Base-by-base conservation (phyloP, 2,888 invertebrate genomes). In the Polietes domitor region DNA sequence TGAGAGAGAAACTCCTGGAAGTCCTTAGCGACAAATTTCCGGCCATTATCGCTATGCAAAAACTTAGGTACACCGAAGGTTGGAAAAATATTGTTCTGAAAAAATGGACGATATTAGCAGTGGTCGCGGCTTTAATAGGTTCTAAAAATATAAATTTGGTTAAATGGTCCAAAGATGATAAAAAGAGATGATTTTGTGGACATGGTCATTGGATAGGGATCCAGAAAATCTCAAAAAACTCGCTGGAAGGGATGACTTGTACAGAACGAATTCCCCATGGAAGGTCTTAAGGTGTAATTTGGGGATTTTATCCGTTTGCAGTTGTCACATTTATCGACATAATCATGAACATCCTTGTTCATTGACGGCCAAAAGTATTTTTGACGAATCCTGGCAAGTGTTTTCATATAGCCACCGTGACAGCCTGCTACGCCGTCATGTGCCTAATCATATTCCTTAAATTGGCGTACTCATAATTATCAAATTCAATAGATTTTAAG, bases 31-130 rank as follows among this genome's bases (percentile, higher is more conserved):
- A 70, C 28, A 43, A 77, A 77, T 55, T 77, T 77, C 43, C 63
- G 71, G 1, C 65, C 81, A n/a, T 77, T 77, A 28, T 82, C 82
- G 50, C 70, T 74, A 21, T 78, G 77, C 0, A 82, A 1, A 17
- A 6, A 58, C 19, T 78, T 55, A 6, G 78, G 82, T 1, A 78
- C 75, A 0, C 78, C 82, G 32, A 77, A 81, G 0, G 65, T 58
- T 10, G 50, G 63, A 32, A 77, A 77, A 15, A 81, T 21, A 6
- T 70, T 32, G 12, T 55, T 63, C 61, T 78, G 1, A 78, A 17
- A 53, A 74, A 82, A 28, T 37, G 50, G 1, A 78, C 61, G 10
- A 75, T 61, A 28, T 75, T 50, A 4, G 12, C 28, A 3, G 58
- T 7, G 12, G 74, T 78, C 5, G 75, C 77, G 0, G 63, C n/a